These are phyloP conservation scores for Myripristis jacobus DNA, from an alignment of 2,797 vertebrate species.

Conservation along the genomic window DNA sequence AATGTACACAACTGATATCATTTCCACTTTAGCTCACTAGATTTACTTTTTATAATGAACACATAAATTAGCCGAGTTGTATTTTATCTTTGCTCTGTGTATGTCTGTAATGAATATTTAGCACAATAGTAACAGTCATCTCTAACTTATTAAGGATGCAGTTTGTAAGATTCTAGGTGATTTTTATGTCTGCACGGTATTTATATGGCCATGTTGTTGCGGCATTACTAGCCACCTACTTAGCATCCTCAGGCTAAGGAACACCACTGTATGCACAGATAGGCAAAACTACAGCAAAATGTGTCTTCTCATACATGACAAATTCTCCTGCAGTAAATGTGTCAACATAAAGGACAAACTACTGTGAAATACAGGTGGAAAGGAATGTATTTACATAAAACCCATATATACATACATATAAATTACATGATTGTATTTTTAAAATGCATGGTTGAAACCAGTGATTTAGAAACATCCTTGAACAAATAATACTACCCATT, in stretches of 20 bases:
- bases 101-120: constrained; percentile 77
- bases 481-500: neutral
- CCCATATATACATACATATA: neutral
- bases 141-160: constrained; percentile 60
- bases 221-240: constrained; percentile 1
- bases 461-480: neutral
- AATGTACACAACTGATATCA: constrained; percentile 62
- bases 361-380: neutral
- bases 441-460: neutral
- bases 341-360: neutral
- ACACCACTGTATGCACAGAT: neutral
- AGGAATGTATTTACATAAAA: constrained; percentile 9
- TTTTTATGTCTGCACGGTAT: constrained; percentile 36
- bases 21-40: constrained; percentile 70
- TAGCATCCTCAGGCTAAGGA: constrained; percentile 11
- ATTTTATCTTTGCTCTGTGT: constrained; percentile 68
- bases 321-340: neutral
- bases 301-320: neutral
- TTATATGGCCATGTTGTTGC: constrained; percentile 31
- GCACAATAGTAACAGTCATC: constrained; percentile 75
- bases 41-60: constrained; percentile 73
- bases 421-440: constrained; percentile 18
- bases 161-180: constrained; percentile 60
- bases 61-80: constrained; percentile 69
- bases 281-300: constrained; percentile 12